Conservation (phyloP, 2,113 vertebrate genomes). For the Pheucticus melanocephalus region DNA sequence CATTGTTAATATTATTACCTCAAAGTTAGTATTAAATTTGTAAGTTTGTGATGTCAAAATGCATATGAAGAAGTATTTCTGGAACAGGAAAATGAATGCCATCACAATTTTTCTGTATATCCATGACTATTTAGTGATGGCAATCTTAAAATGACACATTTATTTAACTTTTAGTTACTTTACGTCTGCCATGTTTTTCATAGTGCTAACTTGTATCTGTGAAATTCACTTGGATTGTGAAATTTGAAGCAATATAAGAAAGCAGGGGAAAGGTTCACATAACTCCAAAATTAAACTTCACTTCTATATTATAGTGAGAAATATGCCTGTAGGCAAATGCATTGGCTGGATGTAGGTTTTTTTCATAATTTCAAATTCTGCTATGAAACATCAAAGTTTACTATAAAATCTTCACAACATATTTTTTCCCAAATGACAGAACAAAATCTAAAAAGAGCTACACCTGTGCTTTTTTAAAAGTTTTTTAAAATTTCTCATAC, state of each 20-base stretch:
- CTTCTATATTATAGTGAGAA: neutral
- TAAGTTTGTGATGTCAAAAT: neutral
- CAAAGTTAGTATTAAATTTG: neutral
- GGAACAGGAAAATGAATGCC: neutral
- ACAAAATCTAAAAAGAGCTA: neutral
- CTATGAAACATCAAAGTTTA: neutral
- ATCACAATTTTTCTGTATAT: neutral
- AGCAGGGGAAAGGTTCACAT: neutral
- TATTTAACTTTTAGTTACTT: neutral
- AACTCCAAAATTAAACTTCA: neutral
- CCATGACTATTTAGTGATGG: neutral
- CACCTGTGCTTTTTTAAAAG: neutral
- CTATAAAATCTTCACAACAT: neutral
- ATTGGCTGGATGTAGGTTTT: neutral
- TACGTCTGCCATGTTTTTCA: neutral
- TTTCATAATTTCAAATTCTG: neutral
- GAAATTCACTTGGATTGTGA: neutral
- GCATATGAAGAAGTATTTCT: neutral
- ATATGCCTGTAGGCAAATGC: neutral
- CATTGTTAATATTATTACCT: neutral
- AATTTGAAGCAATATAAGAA: neutral
- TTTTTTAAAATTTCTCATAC: neutral
- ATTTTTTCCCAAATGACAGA: neutral
- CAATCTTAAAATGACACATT: neutral
- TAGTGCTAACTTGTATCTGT: neutral